phyloP scores from a whole-genome alignment of 2,797 vertebrate species.

The Myoxocephalus aenaeus region DNA sequence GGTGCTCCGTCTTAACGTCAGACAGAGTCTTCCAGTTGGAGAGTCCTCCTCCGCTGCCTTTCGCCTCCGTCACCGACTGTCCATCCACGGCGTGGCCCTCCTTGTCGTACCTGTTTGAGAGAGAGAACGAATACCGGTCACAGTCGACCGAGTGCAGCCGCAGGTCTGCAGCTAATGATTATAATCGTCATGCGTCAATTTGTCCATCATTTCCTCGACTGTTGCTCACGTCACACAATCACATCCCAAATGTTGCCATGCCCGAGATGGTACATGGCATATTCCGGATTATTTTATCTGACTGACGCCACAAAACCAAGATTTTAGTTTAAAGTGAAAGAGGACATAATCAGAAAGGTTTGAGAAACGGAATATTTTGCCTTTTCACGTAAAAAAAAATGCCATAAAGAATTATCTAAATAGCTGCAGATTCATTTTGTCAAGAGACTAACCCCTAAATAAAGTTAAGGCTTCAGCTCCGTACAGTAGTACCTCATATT shows the following conservation, averaged over 20 bases:
- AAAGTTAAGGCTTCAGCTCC: background rate
- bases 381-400: background rate
- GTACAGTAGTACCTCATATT: background rate
- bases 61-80: slow-evolving; percentile 91
- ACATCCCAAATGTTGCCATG: background rate
- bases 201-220: background rate
- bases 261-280: background rate
- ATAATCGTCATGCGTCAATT: background rate
- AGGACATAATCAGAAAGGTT: background rate
- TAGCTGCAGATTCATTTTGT: background rate
- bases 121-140: background rate
- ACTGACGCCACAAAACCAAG: background rate
- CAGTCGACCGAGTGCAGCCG: background rate
- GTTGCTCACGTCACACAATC: background rate
- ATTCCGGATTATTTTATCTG: background rate
- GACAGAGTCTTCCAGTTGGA: slow-evolving; percentile 93
- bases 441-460: background rate
- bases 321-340: background rate
- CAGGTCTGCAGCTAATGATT: background rate
- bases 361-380: background rate
- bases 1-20: slow-evolving; percentile 93
- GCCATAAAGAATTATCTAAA: background rate
- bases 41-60: slow-evolving; percentile 69
- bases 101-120: slow-evolving; percentile 90
- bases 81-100: slow-evolving; percentile 92